Evolutionary conservation across 2,888 invertebrate genomes (phyloP).

Genomic region (Scaptodrosophila latifasciaeformis): DNA sequence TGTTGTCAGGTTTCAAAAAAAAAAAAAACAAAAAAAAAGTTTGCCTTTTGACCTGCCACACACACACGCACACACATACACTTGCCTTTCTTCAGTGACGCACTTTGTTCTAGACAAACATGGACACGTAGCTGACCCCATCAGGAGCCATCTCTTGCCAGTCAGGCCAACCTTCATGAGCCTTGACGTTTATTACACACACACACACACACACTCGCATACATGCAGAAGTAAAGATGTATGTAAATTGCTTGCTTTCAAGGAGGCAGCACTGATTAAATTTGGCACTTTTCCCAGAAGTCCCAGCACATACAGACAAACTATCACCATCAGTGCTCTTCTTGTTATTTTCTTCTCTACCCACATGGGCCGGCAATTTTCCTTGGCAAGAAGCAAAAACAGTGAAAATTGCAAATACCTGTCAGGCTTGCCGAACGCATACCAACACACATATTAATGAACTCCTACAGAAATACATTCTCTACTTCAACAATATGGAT

Average conservation of each 20-base stretch:
- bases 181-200: constrained; percentile 4
- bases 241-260: not conserved
- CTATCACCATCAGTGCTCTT: no score
- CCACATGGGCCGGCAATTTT: no score
- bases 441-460: not conserved
- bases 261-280: constrained; percentile 15
- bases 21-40: not conserved
- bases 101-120: not conserved
- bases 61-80: not conserved
- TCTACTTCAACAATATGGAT: no score
- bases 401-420: not conserved
- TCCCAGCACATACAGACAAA: no score
- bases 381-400: not conserved
- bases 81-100: not conserved
- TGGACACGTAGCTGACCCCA: not conserved
- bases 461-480: not conserved
- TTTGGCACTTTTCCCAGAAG: constrained; percentile 5
- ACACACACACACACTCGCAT: constrained; percentile 2
- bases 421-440: not conserved
- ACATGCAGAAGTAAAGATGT: not conserved
- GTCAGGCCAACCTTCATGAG: not conserved
- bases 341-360: no score
- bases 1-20: not conserved
- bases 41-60: constrained; percentile 1
- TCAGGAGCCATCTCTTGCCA: not conserved